Base-by-base conservation (phyloP, 2,113 vertebrate species). In the Halcyon malimbica region DNA sequence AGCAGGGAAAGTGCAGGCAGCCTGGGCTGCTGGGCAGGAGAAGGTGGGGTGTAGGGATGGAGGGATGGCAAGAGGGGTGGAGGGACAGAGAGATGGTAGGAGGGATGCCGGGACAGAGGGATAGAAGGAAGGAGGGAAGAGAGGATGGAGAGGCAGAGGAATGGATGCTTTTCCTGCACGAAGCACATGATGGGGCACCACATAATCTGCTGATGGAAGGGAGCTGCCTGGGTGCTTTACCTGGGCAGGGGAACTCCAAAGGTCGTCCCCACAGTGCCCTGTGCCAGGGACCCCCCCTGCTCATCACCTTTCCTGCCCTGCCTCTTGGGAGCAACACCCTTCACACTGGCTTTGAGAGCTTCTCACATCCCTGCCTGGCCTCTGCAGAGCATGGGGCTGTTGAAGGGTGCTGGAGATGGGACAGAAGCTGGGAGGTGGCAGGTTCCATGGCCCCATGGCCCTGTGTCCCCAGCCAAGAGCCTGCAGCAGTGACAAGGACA, bases 401-500 rank as follows among this genome's bases (percentile, higher is more conserved):
- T 23, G 13, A 54, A 9, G 1, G 1, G 15, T 35, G 31, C 50
- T 60, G 26, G 53, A 94, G 13, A 9, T 10, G 7, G 44, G 17
- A 56, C 18, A 18, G 63, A 77, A 76, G 6, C 33, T 79, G 35
- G 23, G 17, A 68, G 8, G n/a, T 60, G 63, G 39, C 33, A 76
- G 28, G 35, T 64, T 25, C 39, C 79, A 51, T 0, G 1, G 59
- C 24, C 28, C 10, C 2, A 1, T 29, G 35, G 16, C 39, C 33
- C 18, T 31, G 26, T 15, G 2, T 37, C 28, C 62, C 75, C 56
- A 71, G 0, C 16, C 1, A 1, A 11, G 16, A 24, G 6, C 9
- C 57, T 56, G 16, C 5, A 90, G 56, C 13, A 76, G 26, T 37
- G 76, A 64, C 13, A 79, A 86, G 37, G 37, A 67, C 21, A 73